Percentiles rank a stretch among this genome's conserved stretches.
These are phyloP conservation scores for Neoseiulus cucumeris DNA, from an alignment of 1,140 invertebrate genomes.

Conservation along the genomic window DNA sequence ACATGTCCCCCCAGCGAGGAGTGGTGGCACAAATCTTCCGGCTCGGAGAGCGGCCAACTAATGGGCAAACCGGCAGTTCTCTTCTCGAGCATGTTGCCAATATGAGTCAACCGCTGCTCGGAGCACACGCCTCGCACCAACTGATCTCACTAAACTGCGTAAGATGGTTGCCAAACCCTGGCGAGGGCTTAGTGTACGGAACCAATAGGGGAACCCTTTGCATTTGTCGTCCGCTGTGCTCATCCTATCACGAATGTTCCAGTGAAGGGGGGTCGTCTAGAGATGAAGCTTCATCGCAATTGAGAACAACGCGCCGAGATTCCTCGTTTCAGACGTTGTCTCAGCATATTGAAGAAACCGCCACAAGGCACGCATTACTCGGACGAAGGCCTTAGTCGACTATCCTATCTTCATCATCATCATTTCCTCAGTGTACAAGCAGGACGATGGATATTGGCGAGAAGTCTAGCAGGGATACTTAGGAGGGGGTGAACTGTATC, in stretches of 20 bases:
- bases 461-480: too few relatives aligned
- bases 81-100: conserved; percentile 36
- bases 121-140: conserved; percentile 4
- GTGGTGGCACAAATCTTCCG: conserved; percentile 41
- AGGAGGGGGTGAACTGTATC: too few relatives aligned
- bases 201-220: conserved; percentile 60
- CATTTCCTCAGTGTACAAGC: too few relatives aligned
- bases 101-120: conserved; percentile 34
- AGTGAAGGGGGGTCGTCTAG: not conserved
- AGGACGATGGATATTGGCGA: too few relatives aligned
- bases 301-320: too few relatives aligned
- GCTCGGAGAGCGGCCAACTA: conserved; percentile 20
- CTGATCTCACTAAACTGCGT: conserved; percentile 52
- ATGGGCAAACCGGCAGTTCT: conserved; percentile 10
- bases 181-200: conserved; percentile 60
- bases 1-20: conserved; percentile 32
- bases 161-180: conserved; percentile 53
- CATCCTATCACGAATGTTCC: not conserved
- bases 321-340: too few relatives aligned
- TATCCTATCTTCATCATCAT: too few relatives aligned
- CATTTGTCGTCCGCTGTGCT: conserved; percentile 30
- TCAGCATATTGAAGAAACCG: too few relatives aligned
- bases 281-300: too few relatives aligned
- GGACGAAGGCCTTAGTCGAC: too few relatives aligned
- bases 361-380: too few relatives aligned